Conservation (phyloP, 2,888 invertebrate genomes). For the Thyatira batis region DNA sequence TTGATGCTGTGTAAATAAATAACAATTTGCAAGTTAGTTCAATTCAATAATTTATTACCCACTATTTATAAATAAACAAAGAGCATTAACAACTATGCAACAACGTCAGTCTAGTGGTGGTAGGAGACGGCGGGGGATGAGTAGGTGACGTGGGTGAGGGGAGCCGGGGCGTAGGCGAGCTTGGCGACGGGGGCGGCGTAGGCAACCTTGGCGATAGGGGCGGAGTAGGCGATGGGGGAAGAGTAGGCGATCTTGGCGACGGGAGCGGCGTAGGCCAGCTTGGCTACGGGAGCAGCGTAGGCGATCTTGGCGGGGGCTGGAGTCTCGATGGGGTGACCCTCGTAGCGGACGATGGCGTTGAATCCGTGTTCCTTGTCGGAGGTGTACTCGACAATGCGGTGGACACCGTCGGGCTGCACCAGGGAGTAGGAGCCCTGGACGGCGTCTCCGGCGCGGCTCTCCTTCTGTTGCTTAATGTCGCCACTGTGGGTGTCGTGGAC, state of each 20-base stretch:
- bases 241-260: slow-evolving; percentile 31
- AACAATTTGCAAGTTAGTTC: too few species aligned
- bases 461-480: slow-evolving; percentile 75
- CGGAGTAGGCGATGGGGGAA: slow-evolving; percentile 29
- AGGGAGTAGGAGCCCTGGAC: slow-evolving; percentile 76
- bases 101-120: slow-evolving; percentile 57
- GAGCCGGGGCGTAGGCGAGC: slow-evolving; percentile 35
- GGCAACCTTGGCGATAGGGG: slow-evolving; percentile 12
- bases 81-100: background rate
- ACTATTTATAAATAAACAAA: background rate
- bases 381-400: slow-evolving; percentile 73
- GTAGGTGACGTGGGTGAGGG: slow-evolving; percentile 29
- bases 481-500: slow-evolving; percentile 71
- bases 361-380: slow-evolving; percentile 70
- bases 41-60: background rate
- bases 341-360: slow-evolving; percentile 73
- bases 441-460: slow-evolving; percentile 66
- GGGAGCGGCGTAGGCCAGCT: slow-evolving; percentile 41
- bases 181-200: slow-evolving; percentile 38
- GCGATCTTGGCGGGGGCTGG: slow-evolving; percentile 23
- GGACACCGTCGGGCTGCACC: slow-evolving; percentile 74
- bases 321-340: slow-evolving; percentile 54
- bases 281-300: slow-evolving; percentile 35
- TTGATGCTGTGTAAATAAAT: too few species aligned
- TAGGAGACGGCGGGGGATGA: slow-evolving; percentile 67